Conservation (phyloP, 1,140 invertebrate genomes). For the Asbolus verrucosus region DNA sequence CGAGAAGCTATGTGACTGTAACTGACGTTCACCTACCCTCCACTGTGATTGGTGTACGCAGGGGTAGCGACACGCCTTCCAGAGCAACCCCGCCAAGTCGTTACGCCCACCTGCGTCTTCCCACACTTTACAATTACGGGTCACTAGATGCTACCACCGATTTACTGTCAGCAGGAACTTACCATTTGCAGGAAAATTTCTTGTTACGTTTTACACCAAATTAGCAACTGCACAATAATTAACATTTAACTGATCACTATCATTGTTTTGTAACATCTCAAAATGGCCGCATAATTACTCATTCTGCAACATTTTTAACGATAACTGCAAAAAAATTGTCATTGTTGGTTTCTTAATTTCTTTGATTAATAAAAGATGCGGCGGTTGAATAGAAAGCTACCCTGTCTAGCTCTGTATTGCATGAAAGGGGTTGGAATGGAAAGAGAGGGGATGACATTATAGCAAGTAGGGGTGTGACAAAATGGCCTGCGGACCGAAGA, state of each 20-base stretch:
- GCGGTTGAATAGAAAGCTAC: constrained; percentile 15
- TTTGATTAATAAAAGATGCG: neutral
- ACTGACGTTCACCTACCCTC: constrained; percentile 56
- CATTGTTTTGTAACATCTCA: too few species aligned
- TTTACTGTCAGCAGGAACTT: constrained; percentile 54
- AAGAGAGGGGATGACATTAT: constrained; percentile 61
- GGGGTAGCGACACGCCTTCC: constrained; percentile 51
- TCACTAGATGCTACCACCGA: constrained; percentile 58
- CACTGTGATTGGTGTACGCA: constrained; percentile 47
- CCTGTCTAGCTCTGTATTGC: constrained; percentile 17
- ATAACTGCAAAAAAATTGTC: too few species aligned
- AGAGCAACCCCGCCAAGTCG: constrained; percentile 56
- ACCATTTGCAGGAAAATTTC: constrained; percentile 26
- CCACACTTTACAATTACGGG: constrained; percentile 62
- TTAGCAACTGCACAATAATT: constrained; percentile 16
- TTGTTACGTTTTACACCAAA: constrained; percentile 13
- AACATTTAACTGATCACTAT: too few species aligned
- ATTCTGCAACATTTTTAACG: neutral
- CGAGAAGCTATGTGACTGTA: constrained; percentile 61
- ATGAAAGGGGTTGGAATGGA: constrained; percentile 44
- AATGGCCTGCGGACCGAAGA: constrained; percentile 64
- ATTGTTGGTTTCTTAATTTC: too few species aligned
- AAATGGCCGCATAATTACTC: constrained; percentile 27
- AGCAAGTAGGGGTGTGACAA: constrained; percentile 64
- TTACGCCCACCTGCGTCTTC: constrained; percentile 61